Evolutionary conservation across 2,888 invertebrate genomes (phyloP).

Genomic region (Drosophila stalkeri): DNA sequence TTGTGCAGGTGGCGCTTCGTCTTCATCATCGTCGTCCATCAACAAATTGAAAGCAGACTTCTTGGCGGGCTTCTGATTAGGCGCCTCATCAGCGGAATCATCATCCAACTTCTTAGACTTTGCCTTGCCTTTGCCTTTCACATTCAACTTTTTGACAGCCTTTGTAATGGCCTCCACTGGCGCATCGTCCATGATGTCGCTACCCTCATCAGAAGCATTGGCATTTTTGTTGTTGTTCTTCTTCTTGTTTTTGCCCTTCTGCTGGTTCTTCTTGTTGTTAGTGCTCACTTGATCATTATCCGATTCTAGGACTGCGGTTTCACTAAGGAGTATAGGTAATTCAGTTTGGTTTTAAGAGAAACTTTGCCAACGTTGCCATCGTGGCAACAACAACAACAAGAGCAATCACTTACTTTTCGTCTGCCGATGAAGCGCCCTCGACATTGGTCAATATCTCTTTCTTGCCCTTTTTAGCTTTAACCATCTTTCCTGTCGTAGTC

Average conservation of each 20-base stretch:
- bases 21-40: conserved; percentile 87
- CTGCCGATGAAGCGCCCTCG: conserved; percentile 86
- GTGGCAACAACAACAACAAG: conserved; percentile 37
- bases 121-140: conserved; percentile 86
- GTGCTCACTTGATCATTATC: conserved; percentile 77
- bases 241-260: conserved; percentile 71
- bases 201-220: conserved; percentile 81
- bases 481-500: conserved; percentile 87
- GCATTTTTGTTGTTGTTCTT: conserved; percentile 80
- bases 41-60: conserved; percentile 89
- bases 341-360: conserved; percentile 42
- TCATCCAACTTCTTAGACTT: conserved; percentile 82
- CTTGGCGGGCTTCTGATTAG: conserved; percentile 82
- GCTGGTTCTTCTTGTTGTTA: conserved; percentile 84
- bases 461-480: conserved; percentile 93
- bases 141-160: conserved; percentile 87
- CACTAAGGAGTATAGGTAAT: conserved; percentile 85
- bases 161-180: conserved; percentile 86
- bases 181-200: conserved; percentile 85
- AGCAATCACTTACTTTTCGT: conserved; percentile 88
- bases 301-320: conserved; percentile 85
- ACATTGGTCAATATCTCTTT: conserved; percentile 87
- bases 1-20: conserved; percentile 47
- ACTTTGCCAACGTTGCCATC: conserved; percentile 65
- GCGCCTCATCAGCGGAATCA: conserved; percentile 82